Percentiles rank a stretch among this genome's conserved stretches.
Conservation (phyloP, 1,140 invertebrate genomes). For the Cydia pomonella region DNA sequence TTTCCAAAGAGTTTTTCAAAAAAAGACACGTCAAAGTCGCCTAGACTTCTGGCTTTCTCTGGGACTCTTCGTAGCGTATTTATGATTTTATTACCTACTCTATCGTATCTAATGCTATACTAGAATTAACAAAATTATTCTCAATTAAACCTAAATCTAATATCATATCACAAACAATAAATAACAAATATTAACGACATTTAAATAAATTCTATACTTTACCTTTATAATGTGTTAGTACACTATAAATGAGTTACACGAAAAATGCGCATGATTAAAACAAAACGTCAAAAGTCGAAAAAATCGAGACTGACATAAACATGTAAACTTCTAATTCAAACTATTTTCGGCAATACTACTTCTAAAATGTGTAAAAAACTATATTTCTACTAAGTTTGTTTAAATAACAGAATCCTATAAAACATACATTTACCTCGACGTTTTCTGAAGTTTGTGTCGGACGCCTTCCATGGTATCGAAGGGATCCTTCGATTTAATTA, state of each 20-base stretch:
- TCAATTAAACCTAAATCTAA: neutral
- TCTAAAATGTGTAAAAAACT: too few species aligned
- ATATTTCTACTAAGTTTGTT: too few species aligned
- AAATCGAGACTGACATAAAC: neutral
- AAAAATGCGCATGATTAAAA: slow-evolving; percentile 7
- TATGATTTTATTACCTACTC: too few species aligned
- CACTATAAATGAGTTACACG: slow-evolving; percentile 13
- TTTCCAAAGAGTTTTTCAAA: too few species aligned
- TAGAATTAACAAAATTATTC: neutral
- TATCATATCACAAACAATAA: neutral
- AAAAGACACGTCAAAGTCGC: too few species aligned
- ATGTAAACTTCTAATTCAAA: slow-evolving; percentile 5
- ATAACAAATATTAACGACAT: neutral
- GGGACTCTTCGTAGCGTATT: too few species aligned
- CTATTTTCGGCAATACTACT: too few species aligned
- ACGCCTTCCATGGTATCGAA: neutral
- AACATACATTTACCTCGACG: neutral
- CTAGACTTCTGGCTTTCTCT: too few species aligned
- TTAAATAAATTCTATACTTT: neutral
- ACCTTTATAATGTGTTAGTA: slow-evolving; percentile 24
- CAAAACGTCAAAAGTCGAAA: slow-evolving; percentile 16
- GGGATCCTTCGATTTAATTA: neutral
- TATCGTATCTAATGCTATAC: too few species aligned
- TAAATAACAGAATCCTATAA: too few species aligned
- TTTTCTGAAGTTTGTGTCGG: neutral